These are phyloP conservation scores for Orycteropus afer DNA, from an alignment of 2,113 vertebrate species.

Conservation along the genomic window DNA sequence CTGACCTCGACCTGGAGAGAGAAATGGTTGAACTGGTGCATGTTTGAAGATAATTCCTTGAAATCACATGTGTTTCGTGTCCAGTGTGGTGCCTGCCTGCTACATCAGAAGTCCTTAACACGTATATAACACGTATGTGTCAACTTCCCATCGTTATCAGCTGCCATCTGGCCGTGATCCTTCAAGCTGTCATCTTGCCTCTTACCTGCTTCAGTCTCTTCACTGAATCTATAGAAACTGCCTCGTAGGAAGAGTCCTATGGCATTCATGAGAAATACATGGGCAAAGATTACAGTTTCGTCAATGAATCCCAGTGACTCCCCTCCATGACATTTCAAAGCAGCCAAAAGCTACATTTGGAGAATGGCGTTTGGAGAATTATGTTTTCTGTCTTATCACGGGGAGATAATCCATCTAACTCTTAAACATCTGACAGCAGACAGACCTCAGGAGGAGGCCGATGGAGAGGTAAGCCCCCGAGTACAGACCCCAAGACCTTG, in stretches of 20 bases:
- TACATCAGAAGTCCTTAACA: background rate
- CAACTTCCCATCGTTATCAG: background rate
- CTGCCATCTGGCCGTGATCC: background rate
- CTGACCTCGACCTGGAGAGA: background rate
- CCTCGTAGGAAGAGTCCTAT: constrained; percentile 1
- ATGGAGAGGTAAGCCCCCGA: background rate
- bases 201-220: constrained; percentile 19
- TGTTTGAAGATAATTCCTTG: background rate
- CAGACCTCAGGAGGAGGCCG: constrained; percentile 14
- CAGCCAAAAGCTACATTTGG: constrained; percentile 47
- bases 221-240: constrained; percentile 43
- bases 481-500: background rate
- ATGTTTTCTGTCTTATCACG: constrained; percentile 22
- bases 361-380: constrained; percentile 63
- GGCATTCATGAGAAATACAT: background rate
- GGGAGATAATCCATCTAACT: constrained; percentile 51
- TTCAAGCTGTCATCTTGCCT: background rate
- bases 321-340: constrained; percentile 57
- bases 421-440: constrained; percentile 32
- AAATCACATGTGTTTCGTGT: rapidly evolving
- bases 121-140: rapidly evolving
- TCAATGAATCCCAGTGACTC: constrained; percentile 59
- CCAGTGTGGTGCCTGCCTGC: background rate
- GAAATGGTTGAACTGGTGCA: no score
- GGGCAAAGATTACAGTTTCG: constrained; percentile 48